Evolutionary conservation across 2,888 invertebrate species (phyloP).

Genomic region (Malthinus flaveolus): DNA sequence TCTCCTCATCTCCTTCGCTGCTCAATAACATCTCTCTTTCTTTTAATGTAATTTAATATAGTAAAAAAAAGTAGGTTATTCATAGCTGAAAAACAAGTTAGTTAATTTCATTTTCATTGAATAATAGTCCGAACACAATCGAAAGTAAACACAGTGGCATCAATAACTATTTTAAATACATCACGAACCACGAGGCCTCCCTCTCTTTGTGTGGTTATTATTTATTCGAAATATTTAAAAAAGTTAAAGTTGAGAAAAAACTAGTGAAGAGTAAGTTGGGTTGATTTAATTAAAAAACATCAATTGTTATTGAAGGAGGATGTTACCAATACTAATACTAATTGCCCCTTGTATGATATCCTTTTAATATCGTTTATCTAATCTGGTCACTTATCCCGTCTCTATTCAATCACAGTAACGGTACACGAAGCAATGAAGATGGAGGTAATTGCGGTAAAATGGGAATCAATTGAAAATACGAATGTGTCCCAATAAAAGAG

Average conservation of each 20-base stretch:
- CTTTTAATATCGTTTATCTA: conserved; percentile 30
- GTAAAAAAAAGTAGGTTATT: conserved; percentile 10
- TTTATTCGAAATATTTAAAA: neutral
- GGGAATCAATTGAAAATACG: conserved; percentile 35
- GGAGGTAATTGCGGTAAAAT: conserved; percentile 30
- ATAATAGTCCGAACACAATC: conserved; percentile 12
- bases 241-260: neutral
- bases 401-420: conserved; percentile 13
- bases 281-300: conserved; percentile 32
- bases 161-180: conserved; percentile 18
- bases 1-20: too few relatives aligned
- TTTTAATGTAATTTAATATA: conserved; percentile 11
- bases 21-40: neutral
- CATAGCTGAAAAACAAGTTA: conserved; percentile 13
- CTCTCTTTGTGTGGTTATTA: neutral
- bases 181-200: conserved; percentile 4
- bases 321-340: conserved; percentile 41
- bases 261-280: conserved; percentile 10
- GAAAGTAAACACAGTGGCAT: conserved; percentile 12
- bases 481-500: conserved; percentile 39
- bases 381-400: conserved; percentile 16
- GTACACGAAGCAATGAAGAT: conserved; percentile 23
- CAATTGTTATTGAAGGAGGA: conserved; percentile 42
- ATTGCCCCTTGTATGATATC: conserved; percentile 35
- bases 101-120: conserved; percentile 16